Percentiles rank a stretch among this genome's conserved stretches.
Evolutionary conservation across 2,797 vertebrate genomes (phyloP).

Genomic region (Gila robusta): DNA sequence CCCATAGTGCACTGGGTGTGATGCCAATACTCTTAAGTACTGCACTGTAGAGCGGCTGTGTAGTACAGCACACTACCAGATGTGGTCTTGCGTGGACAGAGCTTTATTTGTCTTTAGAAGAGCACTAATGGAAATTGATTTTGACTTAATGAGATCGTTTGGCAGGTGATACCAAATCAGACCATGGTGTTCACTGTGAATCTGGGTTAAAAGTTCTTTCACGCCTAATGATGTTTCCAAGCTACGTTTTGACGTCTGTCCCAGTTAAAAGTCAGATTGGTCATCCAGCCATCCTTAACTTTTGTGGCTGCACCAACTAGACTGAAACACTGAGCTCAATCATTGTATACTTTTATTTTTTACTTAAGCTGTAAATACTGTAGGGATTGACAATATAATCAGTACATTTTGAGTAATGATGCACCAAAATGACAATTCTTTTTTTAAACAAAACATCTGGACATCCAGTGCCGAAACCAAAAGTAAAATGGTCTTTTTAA

Average conservation of each 20-base stretch:
- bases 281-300: neutral
- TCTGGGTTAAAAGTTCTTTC: conserved; percentile 20
- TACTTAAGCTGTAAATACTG: neutral
- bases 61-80: conserved; percentile 18
- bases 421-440: neutral
- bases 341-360: neutral
- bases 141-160: conserved; percentile 49
- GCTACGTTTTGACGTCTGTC: neutral
- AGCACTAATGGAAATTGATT: conserved; percentile 63
- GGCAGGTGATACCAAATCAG: conserved; percentile 43
- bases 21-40: conserved; percentile 40
- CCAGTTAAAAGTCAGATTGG: conserved; percentile 1
- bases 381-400: neutral
- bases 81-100: conserved; percentile 34
- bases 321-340: conserved; percentile 15
- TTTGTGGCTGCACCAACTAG: neutral
- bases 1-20: conserved; percentile 38
- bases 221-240: neutral
- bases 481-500: neutral
- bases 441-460: neutral
- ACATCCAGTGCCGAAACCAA: neutral
- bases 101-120: conserved; percentile 27
- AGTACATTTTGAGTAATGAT: neutral
- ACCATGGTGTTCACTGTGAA: conserved; percentile 34
- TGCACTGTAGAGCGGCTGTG: conserved; percentile 23